phyloP scores from a whole-genome alignment of 2,888 invertebrate species.

The Octodonta nipae region DNA sequence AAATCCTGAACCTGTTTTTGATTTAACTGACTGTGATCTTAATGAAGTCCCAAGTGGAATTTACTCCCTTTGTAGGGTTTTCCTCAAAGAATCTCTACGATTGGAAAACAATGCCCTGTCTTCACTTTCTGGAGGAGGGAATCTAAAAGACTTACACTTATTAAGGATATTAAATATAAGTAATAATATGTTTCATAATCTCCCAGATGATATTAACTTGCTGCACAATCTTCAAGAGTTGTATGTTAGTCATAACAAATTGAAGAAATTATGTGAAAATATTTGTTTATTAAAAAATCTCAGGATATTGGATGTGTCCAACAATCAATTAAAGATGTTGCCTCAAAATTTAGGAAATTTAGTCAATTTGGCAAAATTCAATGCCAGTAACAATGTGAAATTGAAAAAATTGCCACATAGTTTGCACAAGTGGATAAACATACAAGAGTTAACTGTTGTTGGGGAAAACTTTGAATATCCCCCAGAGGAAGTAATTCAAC shows the following conservation, averaged over 20 bases:
- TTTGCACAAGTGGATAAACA: slow-evolving; percentile 49
- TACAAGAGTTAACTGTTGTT: slow-evolving; percentile 51
- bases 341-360: slow-evolving; percentile 52
- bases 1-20: slow-evolving; percentile 69
- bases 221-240: slow-evolving; percentile 60
- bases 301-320: slow-evolving; percentile 54
- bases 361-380: slow-evolving; percentile 45
- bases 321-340: slow-evolving; percentile 52
- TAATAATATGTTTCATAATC: slow-evolving; percentile 47
- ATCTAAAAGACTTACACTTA: slow-evolving; percentile 53
- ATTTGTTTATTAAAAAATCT: slow-evolving; percentile 51
- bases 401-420: slow-evolving; percentile 50
- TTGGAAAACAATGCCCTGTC: slow-evolving; percentile 56
- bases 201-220: slow-evolving; percentile 52
- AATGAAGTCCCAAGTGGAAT: slow-evolving; percentile 62
- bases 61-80: slow-evolving; percentile 67
- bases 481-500: slow-evolving; percentile 42
- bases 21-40: slow-evolving; percentile 65
- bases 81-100: slow-evolving; percentile 58
- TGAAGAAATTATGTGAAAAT: slow-evolving; percentile 54
- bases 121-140: slow-evolving; percentile 57
- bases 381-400: slow-evolving; percentile 45
- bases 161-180: slow-evolving; percentile 54
- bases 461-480: slow-evolving; percentile 51
- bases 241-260: slow-evolving; percentile 56